Evolutionary conservation across 1,140 invertebrate genomes (phyloP), one percentile per base, ranked within the genome.

Genomic region (Oreohelix idahoensis): DNA sequence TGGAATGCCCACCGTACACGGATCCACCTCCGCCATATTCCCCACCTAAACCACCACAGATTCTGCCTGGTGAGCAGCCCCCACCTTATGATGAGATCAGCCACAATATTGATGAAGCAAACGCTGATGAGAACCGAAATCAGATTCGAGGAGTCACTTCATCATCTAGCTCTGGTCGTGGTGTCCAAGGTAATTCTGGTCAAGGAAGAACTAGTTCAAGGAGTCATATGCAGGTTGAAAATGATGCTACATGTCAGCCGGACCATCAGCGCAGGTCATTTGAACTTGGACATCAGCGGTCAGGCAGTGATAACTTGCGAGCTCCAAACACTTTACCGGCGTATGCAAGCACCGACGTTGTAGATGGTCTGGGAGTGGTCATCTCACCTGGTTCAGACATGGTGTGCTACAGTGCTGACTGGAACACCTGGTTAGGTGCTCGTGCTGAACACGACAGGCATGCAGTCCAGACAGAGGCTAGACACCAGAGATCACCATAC

Each of bases 11-110:
- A 10, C 90, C 91, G 2, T 92, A 92, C 70, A 88, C 90, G 42
- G 91, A 92, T 69, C 91, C 91, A 0, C 91, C 91, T 42, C 91
- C 91, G 51, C 91, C 91, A 13, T 92, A 92, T 84, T 89, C 90
- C 17, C 89, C 90, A 23, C 90, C 90, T n/a, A 92, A 92, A 86
- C 89, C 90, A 11, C 79, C 87, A 26, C 82, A 87, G 36, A 84
- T 86, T 29, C 66, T 87, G 26, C 88, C 89, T 17, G 86, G 86
- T 2, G 90, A 90, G 81, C 86, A 87, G n/a, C 91, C 89, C 5
- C 91, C 90, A 15, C 90, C 91, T 29, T 92, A 92, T 77, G 89
- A 92, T 53, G 87, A 87, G 36, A 71, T 91, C n/a, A 86, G 87
- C 42, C 83, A 80, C 13, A 79, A 83, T 66, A 38, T 73, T 73